Conservation (phyloP, 1,140 invertebrate species). For the Drosophila funebris region DNA sequence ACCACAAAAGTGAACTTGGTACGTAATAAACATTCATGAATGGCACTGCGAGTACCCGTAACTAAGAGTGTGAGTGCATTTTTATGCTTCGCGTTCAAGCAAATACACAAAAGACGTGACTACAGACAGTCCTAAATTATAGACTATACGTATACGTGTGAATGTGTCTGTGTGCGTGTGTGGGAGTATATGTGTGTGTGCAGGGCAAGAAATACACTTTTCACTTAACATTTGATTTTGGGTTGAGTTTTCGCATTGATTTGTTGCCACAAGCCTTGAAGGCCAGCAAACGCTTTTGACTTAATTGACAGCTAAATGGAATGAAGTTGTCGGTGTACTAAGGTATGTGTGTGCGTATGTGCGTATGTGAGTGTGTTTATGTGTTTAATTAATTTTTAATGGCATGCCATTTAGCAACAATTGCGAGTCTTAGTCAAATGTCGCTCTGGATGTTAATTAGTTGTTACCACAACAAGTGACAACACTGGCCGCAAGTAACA, state of each 20-base stretch:
- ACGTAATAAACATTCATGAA: neutral
- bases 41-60: no score
- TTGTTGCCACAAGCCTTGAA: conserved; percentile 15
- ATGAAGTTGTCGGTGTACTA: neutral
- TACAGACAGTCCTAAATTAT: neutral
- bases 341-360: conserved; percentile 21
- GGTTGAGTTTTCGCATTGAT: conserved; percentile 16
- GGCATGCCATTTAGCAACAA: conserved; percentile 48
- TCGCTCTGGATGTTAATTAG: conserved; percentile 52
- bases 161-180: neutral
- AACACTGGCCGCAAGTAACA: conserved; percentile 8
- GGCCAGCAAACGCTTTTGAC: neutral
- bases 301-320: conserved; percentile 27
- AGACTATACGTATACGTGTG: neutral
- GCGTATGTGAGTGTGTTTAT: conserved; percentile 13
- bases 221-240: conserved; percentile 5
- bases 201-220: no score
- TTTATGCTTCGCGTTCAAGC: no score
- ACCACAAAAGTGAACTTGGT: neutral
- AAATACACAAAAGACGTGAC: neutral
- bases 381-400: conserved; percentile 66
- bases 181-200: no score
- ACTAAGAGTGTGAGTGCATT: no score
- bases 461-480: conserved; percentile 43
- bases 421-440: neutral